phyloP scores from a whole-genome alignment of 1,140 invertebrate species.

The Chrysopa pallens region DNA sequence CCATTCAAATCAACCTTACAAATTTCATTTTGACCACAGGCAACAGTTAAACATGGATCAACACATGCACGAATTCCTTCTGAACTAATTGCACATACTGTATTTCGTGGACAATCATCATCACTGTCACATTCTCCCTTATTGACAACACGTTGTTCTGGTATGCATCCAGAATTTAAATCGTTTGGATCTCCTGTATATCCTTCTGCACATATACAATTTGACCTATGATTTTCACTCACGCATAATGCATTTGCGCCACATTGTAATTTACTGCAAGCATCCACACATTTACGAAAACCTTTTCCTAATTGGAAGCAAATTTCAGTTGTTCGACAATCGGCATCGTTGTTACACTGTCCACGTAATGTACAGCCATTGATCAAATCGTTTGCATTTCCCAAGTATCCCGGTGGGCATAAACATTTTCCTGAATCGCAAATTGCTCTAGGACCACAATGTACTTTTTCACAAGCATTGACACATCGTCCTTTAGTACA shows the following conservation, averaged over 20 bases:
- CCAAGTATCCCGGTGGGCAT: slow-evolving; percentile 60
- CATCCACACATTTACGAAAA: slow-evolving; percentile 63
- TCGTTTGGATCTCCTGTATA: slow-evolving; percentile 65
- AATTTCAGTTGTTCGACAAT: slow-evolving; percentile 65
- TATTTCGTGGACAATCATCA: slow-evolving; percentile 47
- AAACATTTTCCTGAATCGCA: slow-evolving; percentile 63
- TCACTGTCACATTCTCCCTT: slow-evolving; percentile 43
- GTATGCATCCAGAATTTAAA: slow-evolving; percentile 54
- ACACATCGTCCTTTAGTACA: slow-evolving; percentile 52
- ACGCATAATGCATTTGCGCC: slow-evolving; percentile 79
- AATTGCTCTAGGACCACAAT: slow-evolving; percentile 63
- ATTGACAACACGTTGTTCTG: slow-evolving; percentile 30
- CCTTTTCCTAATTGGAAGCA: slow-evolving; percentile 67
- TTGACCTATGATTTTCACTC: slow-evolving; percentile 59
- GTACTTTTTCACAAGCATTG: slow-evolving; percentile 48
- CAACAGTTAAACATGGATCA: slow-evolving; percentile 57
- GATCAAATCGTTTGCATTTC: slow-evolving; percentile 50
- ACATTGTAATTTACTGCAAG: slow-evolving; percentile 71
- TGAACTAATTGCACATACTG: slow-evolving; percentile 35
- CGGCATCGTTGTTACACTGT: slow-evolving; percentile 58
- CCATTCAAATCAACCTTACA: slow-evolving; percentile 46
- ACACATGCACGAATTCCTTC: slow-evolving; percentile 47
- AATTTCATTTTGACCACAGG: slow-evolving; percentile 63
- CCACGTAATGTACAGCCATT: slow-evolving; percentile 49
- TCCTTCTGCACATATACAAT: slow-evolving; percentile 67